phyloP scores from a whole-genome alignment of 2,113 vertebrate genomes.

The Ranitomeya imitator region DNA sequence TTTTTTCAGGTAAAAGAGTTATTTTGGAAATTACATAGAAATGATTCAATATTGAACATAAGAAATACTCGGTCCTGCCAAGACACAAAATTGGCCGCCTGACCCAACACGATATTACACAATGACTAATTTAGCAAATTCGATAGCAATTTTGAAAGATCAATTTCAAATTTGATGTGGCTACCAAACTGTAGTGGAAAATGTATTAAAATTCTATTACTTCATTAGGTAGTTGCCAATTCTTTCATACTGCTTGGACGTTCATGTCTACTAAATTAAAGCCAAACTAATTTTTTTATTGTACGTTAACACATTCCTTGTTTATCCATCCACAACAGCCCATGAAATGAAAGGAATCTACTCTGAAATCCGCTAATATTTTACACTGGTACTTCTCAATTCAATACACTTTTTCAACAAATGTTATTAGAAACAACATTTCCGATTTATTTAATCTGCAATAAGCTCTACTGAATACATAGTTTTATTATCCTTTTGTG shows the following conservation, averaged over 20 bases:
- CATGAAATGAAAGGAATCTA: slow-evolving; percentile 45
- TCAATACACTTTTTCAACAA: slow-evolving; percentile 53
- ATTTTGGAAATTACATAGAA: neutral
- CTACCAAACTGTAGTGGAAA: neutral
- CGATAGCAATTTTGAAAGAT: neutral
- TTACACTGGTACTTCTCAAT: slow-evolving; percentile 40
- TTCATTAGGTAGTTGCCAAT: slow-evolving; percentile 16
- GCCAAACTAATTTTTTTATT: slow-evolving; percentile 48
- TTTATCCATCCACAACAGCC: slow-evolving; percentile 49
- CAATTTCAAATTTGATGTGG: slow-evolving; percentile 17
- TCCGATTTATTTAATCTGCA: slow-evolving; percentile 58
- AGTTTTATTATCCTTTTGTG: slow-evolving; percentile 54
- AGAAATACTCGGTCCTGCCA: neutral
- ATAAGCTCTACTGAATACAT: slow-evolving; percentile 54
- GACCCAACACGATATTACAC: neutral
- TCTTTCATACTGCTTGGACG: slow-evolving; percentile 3
- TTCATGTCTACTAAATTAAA: slow-evolving; percentile 18
- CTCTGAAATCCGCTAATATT: slow-evolving; percentile 49
- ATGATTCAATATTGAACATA: neutral
- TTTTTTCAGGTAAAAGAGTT: neutral
- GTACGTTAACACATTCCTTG: slow-evolving; percentile 31
- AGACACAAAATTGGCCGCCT: neutral
- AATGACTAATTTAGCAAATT: neutral
- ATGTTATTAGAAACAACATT: slow-evolving; percentile 54
- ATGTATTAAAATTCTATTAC: slow-evolving; percentile 30